Evolutionary conservation across 2,113 vertebrate species (phyloP).

Genomic region (Zosterops pallidus): DNA sequence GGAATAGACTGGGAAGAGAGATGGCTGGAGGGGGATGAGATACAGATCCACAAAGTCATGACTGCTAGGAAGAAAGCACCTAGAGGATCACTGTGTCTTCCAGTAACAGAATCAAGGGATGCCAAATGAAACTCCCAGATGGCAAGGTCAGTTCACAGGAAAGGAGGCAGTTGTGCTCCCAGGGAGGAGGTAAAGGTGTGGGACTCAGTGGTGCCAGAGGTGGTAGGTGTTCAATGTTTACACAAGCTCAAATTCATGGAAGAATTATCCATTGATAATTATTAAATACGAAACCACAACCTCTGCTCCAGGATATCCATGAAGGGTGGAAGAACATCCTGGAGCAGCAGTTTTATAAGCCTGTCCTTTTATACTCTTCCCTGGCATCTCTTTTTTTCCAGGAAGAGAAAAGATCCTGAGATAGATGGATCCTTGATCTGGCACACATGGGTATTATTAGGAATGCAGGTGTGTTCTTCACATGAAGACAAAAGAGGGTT

Average conservation of each 20-base stretch:
- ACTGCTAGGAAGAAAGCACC: background rate
- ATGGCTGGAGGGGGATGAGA: background rate
- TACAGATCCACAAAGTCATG: background rate
- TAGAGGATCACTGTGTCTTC: background rate
- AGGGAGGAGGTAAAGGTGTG: slow-evolving; percentile 2
- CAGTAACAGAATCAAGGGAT: background rate
- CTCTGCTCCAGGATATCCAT: slow-evolving; percentile 52
- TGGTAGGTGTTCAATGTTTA: slow-evolving; percentile 31
- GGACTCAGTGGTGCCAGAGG: background rate
- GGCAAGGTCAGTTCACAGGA: slow-evolving; percentile 32
- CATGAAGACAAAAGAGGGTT: background rate
- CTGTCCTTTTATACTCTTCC: slow-evolving; percentile 37
- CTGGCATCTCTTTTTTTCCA: slow-evolving; percentile 41
- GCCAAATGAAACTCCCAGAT: slow-evolving; percentile 17
- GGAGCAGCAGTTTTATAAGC: slow-evolving; percentile 25
- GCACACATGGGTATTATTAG: slow-evolving; percentile 11
- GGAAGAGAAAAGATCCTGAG: slow-evolving; percentile 46
- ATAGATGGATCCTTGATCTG: slow-evolving; percentile 42
- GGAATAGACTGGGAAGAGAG: background rate
- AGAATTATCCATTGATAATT: slow-evolving; percentile 55
- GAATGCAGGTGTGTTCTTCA: slow-evolving; percentile 28
- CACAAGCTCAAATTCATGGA: background rate
- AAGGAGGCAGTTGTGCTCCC: slow-evolving; percentile 10
- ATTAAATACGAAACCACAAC: slow-evolving; percentile 41
- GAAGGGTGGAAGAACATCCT: slow-evolving; percentile 44